Evolutionary conservation across 2,888 invertebrate genomes (phyloP), one percentile per base, ranked within the genome.

Genomic region (Xanthostigma xanthostigma): DNA sequence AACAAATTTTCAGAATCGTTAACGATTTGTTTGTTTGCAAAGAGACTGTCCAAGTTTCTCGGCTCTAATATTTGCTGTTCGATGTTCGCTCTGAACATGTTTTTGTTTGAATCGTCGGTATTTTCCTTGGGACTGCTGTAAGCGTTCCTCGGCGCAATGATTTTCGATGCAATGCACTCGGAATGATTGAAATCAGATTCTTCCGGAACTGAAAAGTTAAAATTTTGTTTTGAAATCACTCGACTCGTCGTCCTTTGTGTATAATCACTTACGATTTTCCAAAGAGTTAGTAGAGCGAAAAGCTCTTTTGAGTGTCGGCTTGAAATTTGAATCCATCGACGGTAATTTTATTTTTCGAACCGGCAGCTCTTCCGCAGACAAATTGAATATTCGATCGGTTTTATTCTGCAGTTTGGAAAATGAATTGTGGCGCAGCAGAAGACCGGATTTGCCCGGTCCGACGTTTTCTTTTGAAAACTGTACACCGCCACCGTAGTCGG

Each of bases 291-390:
- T 61, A 48, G 61, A 65, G 53, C 63, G 64, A 27, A 61, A 53
- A 53, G 65, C 70, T 41, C 74, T 67, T 38, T 71, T 68, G 52
- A 73, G 70, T 5, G 74, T 58, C 3, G 73, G 71, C 53, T 72
- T 72, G 53, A 69, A 66, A 48, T 64, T 61, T 0, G 71, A 69
- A 48, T 73, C 76, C 46, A 78, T 64, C 14, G 76, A 75, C 0
- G 77, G 77, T 42, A 77, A 59, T 52, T 70, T 73, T 10, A 77
- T 67, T 59, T 61, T 72, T 59, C 61, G 60, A 9, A 61, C 55
- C 10, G 59, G 53, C 9, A 53, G 46, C 52, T 64, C 65, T 53
- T 63, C 64, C 10, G 63, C 53, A 9, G 59, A 61, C 40, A 64
- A 60, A 53, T 67, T 67, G 54, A 66, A 68, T 44, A 66, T 66